Conservation (phyloP, 2,888 invertebrate genomes). For the Eilema caniola region DNA sequence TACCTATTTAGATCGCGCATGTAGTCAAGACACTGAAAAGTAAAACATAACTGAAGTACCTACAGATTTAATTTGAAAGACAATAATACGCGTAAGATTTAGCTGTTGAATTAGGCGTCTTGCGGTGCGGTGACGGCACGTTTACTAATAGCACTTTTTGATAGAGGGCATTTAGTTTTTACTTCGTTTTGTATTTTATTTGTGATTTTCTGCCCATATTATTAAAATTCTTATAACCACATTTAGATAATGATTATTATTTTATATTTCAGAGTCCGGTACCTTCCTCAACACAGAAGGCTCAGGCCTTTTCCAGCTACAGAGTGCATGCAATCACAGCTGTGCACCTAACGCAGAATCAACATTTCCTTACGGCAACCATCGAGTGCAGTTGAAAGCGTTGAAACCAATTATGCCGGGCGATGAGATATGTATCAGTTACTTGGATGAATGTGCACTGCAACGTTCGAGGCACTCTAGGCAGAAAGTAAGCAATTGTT, state of each 20-base stretch:
- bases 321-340: slow-evolving; percentile 97
- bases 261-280: slow-evolving; percentile 86
- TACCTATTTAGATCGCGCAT: no score
- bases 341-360: slow-evolving; percentile 96
- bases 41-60: no score
- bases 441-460: slow-evolving; percentile 94
- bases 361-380: slow-evolving; percentile 94
- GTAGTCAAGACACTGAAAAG: no score
- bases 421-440: slow-evolving; percentile 96
- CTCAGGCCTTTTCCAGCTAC: slow-evolving; percentile 94
- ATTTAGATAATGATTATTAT: not conserved
- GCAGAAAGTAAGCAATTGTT: slow-evolving; percentile 88
- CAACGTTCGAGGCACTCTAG: slow-evolving; percentile 94
- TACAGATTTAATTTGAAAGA: no score
- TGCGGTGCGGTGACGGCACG: no score
- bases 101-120: no score
- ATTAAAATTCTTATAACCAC: not conserved
- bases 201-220: not conserved
- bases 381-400: slow-evolving; percentile 91
- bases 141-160: no score
- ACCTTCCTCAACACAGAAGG: slow-evolving; percentile 97
- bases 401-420: slow-evolving; percentile 90
- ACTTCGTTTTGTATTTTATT: no score
- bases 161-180: no score
- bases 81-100: no score